Evolutionary conservation across 1,140 invertebrate species (phyloP), one percentile per base, ranked within the genome.

Genomic region (Hyposmocoma kahamanoa): DNA sequence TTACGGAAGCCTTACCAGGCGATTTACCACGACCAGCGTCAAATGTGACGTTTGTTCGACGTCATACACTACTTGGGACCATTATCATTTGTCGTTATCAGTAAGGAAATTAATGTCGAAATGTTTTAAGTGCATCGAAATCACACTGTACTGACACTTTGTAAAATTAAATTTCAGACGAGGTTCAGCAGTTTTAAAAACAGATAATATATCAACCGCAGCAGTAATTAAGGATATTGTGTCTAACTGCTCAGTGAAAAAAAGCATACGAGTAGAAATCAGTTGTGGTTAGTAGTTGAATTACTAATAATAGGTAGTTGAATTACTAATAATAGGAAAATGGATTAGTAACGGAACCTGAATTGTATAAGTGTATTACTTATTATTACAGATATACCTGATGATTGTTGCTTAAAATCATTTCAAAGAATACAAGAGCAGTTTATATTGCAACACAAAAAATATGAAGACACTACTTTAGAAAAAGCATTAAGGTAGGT

Each of bases 201-300:
- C 73, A 0, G 73, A 84, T 45, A 72, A 84, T 44, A 58, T 84
- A 50, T 71, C 81, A 22, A 71, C 79, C 32, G 67, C 79, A 59
- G 52, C 66, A 9, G 39, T 67, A 4, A 50, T 84, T n/a, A 73
- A 68, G 56, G 72, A 76, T 30, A 46, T 84, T 8, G 55, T 84
- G 34, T 72, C 72, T 8, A 76, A 75, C 18, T 83, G 68, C 50
- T 81, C 72, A 13, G 52, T 78, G 9, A 67, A 70, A 42, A 79
- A 72, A 24, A 62, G 48, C 21, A 76, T 78, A 47, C 53, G 59
- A 32, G 56, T 72, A 6, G 72, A 84, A 54, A 68, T 81, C 22
- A 56, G 55, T 30, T 75, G 53, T 48, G 79, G 79, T 83, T 48
- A 22, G 50, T 56, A 45, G 78, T n/a, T n/a, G n/a, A n/a, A n/a